Evolutionary conservation across 1,140 invertebrate genomes (phyloP), one percentile per base, ranked within the genome.

Genomic region (Arion vulgaris): DNA sequence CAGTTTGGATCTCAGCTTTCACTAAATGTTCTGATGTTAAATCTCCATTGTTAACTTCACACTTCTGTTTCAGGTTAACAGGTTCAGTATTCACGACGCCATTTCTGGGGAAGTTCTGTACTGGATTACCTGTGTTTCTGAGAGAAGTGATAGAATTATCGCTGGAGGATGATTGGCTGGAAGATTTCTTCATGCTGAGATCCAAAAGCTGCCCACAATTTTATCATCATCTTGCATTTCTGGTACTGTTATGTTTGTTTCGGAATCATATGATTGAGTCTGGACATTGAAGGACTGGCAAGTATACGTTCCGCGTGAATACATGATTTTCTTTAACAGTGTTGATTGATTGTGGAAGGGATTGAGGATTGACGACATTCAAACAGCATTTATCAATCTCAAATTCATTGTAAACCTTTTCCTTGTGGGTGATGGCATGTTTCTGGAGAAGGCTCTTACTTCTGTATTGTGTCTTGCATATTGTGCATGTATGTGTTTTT

Each of bases 391-490:
- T 5, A 7, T 45, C 41, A 7, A 45, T 15, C 41, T 45, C 41
- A 45, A 15, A 45, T 45, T 45, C 15, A 11, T 39, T 19, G 26
- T 7, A 38, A 7, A 39, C 38, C 4, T 41, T 53, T 17, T 76
- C 28, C 49, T n/a, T 32, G 62, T 89, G 89, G 13, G 81, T 86
- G 34, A 85, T n/a, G 79, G 86, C 82, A 62, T 90, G 89, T 5
- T 87, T 86, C 7, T 76, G 76, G 9, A 90, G 81, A 81, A 86
- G 83, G 11, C 84, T 84, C 15, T 86, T 84, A 57, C 85, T 86
- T 34, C 83, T 79, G 81, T 88, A 89, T 38, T 87, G 86, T 51
- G 88, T 88, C 36, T 78, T 62, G 76, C 88, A 90, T n/a, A 86
- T 39, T 26, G 34, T 81, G 74, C 89, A 89, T 0, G 86, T 82